Percentiles rank a stretch among this genome's conserved stretches.
These are phyloP conservation scores for Mus spicilegus DNA, from an alignment of 2,113 vertebrate genomes.

Conservation along the genomic window DNA sequence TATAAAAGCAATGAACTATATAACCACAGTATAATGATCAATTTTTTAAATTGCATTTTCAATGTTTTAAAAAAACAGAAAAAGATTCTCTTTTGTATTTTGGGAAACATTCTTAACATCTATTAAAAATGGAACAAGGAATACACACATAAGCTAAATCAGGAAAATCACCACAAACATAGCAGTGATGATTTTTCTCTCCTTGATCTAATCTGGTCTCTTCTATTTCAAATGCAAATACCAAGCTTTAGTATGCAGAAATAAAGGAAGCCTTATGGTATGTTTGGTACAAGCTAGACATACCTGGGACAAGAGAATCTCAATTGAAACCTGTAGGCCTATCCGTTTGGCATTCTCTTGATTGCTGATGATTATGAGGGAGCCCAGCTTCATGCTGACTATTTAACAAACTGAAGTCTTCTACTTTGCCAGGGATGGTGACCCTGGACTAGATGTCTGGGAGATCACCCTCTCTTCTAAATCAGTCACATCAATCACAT, in stretches of 20 bases:
- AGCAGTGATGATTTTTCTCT: background rate
- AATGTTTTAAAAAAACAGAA: background rate
- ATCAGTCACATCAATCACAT: background rate
- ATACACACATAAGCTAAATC: background rate
- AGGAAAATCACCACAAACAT: background rate
- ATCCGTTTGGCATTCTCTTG: background rate
- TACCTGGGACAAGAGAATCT: background rate
- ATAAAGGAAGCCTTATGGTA: background rate
- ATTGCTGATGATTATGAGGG: background rate
- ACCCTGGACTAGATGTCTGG: conserved; percentile 41
- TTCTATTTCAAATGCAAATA: conserved; percentile 46
- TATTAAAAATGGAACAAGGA: background rate
- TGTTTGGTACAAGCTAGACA: background rate
- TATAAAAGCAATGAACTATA: background rate
- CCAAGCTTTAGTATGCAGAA: background rate
- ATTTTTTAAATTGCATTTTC: background rate
- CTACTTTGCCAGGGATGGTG: conserved; percentile 33
- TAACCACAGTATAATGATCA: background rate
- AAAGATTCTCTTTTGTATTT: background rate
- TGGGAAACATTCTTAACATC: background rate
- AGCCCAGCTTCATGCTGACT: background rate
- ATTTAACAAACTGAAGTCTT: background rate
- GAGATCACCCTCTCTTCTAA: background rate
- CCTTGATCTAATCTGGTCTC: background rate
- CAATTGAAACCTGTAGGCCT: background rate